Base-by-base conservation (phyloP, 2,888 invertebrate genomes). In the Himalopsyche tibetana region DNA sequence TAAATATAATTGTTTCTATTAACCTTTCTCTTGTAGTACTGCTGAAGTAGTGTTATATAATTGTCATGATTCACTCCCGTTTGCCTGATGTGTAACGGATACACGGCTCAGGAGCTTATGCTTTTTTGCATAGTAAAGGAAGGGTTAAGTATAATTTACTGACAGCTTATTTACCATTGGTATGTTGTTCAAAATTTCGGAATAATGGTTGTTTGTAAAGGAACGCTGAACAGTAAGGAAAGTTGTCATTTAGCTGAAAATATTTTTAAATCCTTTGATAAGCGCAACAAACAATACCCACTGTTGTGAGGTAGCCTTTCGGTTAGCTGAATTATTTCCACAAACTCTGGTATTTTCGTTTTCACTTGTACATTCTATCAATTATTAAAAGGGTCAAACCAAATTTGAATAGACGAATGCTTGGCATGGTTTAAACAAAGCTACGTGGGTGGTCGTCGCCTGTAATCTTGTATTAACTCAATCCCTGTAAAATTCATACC, bases 381-480 rank as follows among this genome's bases (percentile, higher is more conserved):
- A 88, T 86, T 88, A 88, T 88, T 83, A 84, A 88, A 88, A 86
- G 85, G 88, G 88, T 88, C 85, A 86, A 85, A 88, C 85, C 85
- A 69, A 84, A 84, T 80, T 86, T 84, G 82, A 84, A 86, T 74
- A 82, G 55, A 55, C 55, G 82, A 55, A 82, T 55, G 82, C 51
- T 55, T 82, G 82, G 38, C 38, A 74, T 74, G 74, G 74, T 74
- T 74, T 74, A 74, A 74, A 74, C 74, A 74, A 74, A 74, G 74
- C 74, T 74, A 38, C 74, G 74, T 74, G 74, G 74, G 74, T 74
- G 36, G 74, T 15, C 38, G 74, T 74, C 38, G 74, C 74, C 74
- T 74, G 74, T 74, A 74, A 74, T 74, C 74, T 74, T 74, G 74
- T 74, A 74, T 38, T 74, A 74, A 74, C 74, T 74, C 74, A 38